Evolutionary conservation across 2,797 vertebrate genomes (phyloP), one percentile per base, ranked within the genome.

Genomic region (Poeciliopsis paucimaculata): DNA sequence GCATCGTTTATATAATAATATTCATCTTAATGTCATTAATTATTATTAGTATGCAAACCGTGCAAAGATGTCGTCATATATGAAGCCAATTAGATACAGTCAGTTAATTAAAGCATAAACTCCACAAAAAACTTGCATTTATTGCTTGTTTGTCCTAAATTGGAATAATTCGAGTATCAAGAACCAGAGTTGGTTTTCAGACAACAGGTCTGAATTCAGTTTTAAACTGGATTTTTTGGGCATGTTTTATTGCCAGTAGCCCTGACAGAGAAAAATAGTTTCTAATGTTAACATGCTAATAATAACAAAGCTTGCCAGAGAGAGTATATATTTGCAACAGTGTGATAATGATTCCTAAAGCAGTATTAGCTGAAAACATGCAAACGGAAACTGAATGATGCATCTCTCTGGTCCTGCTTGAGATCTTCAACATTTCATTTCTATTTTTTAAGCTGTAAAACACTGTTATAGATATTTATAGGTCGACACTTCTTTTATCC

Each of bases 141-240:
- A 39, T 23, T 66, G 39, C 31, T 11, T 66, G 62, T 66, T 39
- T 10, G 16, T 66, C 23, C 34, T 39, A 66, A 66, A 39, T 2
- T 20, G 15, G 36, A 68, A 68, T 12, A 26, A 41, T 41, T 41
- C 1, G 39, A 20, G 18, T 2, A 26, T 68, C 18, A 68, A 2
- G 26, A 70, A 68, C 64, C 36, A 43, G 68, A n/a, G 68, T n/a
- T 71, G 41, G 68, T 18, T 71, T 45, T 71, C 43, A 71, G 45
- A 16, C 2, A 28, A 28, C 20, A n/a, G 5, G 26, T 43, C 20
- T 23, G 7, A 23, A 51, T 5, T 12, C 23, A 43, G 23, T 70
- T 43, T n/a, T 41, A 68, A 68, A 70, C 26, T 71, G 68, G 26
- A 71, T 71, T n/a, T 15, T 51, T 51, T 23, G 2, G 41, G 13